Base-by-base conservation (phyloP, 2,888 invertebrate genomes). In the Dysmachus trigonus region DNA sequence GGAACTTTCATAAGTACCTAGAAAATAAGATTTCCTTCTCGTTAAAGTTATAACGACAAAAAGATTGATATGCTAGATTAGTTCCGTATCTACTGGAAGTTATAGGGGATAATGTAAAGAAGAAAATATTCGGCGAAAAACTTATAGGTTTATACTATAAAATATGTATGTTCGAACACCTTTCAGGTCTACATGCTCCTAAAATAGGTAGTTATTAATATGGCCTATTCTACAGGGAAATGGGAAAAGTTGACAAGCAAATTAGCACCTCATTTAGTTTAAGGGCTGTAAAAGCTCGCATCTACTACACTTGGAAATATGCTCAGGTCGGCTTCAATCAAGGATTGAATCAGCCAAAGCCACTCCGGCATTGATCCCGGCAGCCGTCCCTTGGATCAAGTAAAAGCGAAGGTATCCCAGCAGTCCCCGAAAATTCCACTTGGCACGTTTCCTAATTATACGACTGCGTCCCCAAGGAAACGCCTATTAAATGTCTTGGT, bases 401-500 rank as follows among this genome's bases (percentile, higher is more conserved):
- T 6, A 62, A 8, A 27, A 10, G 3, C 62, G 27, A 62, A 62
- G 62, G 62, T 62, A 22, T 62, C 62, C 62, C 62, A 27, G 27
- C 27, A 22, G 62, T 47, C 47, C 79, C 79, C 47, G 31, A 79
- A 38, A 79, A 79, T 51, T 79, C 38, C 3, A 41, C 79, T 79
- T 79, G 79, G 85, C 85, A 85, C 85, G 85, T 85, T 85, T 73
- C 47, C 74, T 74, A 85, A 85, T 85, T 85, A 85, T 41, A 85
- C 72, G 47, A 73, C 85, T 47, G 85, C 73, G 41, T 85, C 71
- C 71, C 85, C 38, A 47, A 85, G 73, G 85, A 73, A 38, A 30
- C 33, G 85, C 73, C 85, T 73, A 85, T 73, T 85, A 79, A 72
- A 85, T 47, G 85, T 85, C 85, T 85, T 71, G 85, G 47, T 71